Evolutionary conservation across 1,140 invertebrate genomes (phyloP).

Genomic region (Drosophila tropicalis): DNA sequence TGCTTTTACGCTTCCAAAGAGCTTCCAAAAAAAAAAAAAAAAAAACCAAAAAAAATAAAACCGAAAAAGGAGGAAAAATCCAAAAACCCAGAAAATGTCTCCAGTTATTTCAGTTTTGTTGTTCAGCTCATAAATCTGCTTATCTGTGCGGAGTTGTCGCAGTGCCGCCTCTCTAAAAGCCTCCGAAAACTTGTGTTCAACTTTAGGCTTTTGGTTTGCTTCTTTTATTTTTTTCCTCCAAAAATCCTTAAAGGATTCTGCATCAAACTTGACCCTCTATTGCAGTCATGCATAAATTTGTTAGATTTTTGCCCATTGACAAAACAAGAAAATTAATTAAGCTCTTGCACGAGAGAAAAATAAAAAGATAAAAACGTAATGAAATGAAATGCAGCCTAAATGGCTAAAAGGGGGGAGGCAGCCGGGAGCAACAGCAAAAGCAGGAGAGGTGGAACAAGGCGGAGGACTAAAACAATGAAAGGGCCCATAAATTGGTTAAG

Average conservation of each 20-base stretch:
- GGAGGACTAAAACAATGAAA: conserved; percentile 48
- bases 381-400: conserved; percentile 80
- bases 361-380: conserved; percentile 79
- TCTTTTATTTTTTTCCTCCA: conserved; percentile 32
- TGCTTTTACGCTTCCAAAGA: conserved; percentile 21
- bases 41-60: neutral
- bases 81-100: conserved; percentile 63
- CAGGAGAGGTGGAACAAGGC: neutral
- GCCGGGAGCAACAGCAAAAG: neutral
- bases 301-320: conserved; percentile 73
- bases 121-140: conserved; percentile 81
- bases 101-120: conserved; percentile 79
- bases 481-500: conserved; percentile 36
- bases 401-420: conserved; percentile 32
- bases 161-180: conserved; percentile 51
- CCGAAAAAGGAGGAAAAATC: conserved; percentile 28
- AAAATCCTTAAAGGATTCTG: conserved; percentile 70
- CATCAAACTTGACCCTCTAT: conserved; percentile 76
- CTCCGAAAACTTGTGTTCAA: conserved; percentile 45
- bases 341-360: conserved; percentile 42
- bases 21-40: neutral
- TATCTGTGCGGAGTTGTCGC: conserved; percentile 65
- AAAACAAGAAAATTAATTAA: conserved; percentile 77
- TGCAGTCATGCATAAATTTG: conserved; percentile 81
- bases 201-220: conserved; percentile 35